Evolutionary conservation across 2,797 vertebrate species (phyloP).

Genomic region (Diplodus sargus): DNA sequence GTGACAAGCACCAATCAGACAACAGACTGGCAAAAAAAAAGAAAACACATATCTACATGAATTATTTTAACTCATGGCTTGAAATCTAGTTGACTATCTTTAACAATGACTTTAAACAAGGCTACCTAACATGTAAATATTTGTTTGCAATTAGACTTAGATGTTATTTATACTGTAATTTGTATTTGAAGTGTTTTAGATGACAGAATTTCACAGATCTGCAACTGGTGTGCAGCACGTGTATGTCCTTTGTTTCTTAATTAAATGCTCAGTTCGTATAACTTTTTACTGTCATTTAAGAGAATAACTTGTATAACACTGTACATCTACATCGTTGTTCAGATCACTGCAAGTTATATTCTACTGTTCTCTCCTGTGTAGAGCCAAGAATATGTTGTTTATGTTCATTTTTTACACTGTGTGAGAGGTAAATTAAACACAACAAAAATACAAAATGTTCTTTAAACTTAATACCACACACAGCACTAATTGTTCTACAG

Average conservation of each 20-base stretch:
- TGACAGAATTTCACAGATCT: neutral
- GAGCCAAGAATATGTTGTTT: neutral
- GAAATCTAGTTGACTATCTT: neutral
- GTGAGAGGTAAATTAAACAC: neutral
- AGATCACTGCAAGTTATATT: neutral
- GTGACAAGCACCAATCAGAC: neutral
- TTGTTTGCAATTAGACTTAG: neutral
- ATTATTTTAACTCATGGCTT: neutral
- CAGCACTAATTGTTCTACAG: neutral
- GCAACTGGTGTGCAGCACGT: neutral
- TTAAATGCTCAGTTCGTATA: neutral
- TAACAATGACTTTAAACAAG: neutral
- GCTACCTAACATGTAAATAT: neutral
- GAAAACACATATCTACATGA: too few relatives aligned
- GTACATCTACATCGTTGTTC: neutral
- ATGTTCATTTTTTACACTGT: neutral
- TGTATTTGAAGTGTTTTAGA: neutral
- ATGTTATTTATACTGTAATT: neutral
- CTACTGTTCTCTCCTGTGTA: neutral
- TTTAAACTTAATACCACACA: neutral
- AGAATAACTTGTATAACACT: neutral
- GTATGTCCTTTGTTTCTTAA: neutral
- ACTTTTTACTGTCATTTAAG: neutral
- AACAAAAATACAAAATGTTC: neutral
- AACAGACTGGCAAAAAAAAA: neutral